Base-by-base conservation (phyloP, 2,888 invertebrate species). In the Sminthurinus aureus region DNA sequence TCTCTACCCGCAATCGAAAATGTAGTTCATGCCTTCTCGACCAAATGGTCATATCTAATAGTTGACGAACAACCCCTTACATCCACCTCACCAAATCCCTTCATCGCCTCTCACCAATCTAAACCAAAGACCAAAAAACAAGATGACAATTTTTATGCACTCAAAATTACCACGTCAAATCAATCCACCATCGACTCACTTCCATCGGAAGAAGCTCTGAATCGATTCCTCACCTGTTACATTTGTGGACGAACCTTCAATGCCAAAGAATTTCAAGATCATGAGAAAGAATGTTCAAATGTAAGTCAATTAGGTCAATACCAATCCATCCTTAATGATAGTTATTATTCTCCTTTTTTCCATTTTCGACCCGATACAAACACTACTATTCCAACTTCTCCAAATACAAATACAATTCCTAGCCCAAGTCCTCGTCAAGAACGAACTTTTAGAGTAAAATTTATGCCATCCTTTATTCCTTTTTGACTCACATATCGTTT, bases 91-190 rank as follows among this genome's bases (percentile, higher is more conserved):
- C 82, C 82, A 15, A 82, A 82, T 77, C 73, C 66, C 0, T 82
- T 64, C 77, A 8, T 69, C 11, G 12, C n/a, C 0, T 9, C 82
- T 11, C 82, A 82, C 50, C 13, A 18, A n/a, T 15, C 76, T 18
- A 58, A 15, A 79, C 58, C 79, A 12, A 79, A 79, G 26, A 15
- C 67, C 38, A 77, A 77, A 38, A 67, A 51, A 38, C 50, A 24
- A 12, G 24, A 24, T 67, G 66, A 58, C 0, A 52, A 50, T 69
- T 18, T 24, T 13, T 22, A 22, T 18, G 13, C 82, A 20, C 50
- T 82, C n/a, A 82, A 82, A 66, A 82, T 82, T n/a, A 82, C 82
- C 11, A 82, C 82, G 0, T 82, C 82, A 4, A 51, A 82, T n/a
- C 67, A 64, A 15, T 82, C 82, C 22, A 77, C 76, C 38, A 77